Percentiles rank a stretch among this genome's conserved stretches.
Evolutionary conservation across 2,797 vertebrate genomes (phyloP).

Genomic region (Steatocranus sp.): DNA sequence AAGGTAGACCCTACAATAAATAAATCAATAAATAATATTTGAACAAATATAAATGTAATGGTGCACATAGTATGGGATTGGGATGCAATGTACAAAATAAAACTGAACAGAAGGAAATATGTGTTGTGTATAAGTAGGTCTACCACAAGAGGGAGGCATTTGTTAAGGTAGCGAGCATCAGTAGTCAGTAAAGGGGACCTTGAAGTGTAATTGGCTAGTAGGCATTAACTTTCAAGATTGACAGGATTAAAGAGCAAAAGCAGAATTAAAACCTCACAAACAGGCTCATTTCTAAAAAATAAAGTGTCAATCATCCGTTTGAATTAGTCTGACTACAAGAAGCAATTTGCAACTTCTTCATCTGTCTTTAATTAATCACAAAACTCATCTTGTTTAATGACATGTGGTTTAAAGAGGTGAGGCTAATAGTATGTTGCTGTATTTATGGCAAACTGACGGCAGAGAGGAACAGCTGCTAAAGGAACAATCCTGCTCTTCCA

Average conservation of each 20-base stretch:
- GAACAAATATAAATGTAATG: not conserved
- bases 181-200: not conserved
- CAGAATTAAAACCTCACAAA: not conserved
- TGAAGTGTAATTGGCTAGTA: not conserved
- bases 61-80: not conserved
- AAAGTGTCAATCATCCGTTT: not conserved
- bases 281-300: not conserved
- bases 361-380: not conserved
- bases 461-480: not conserved
- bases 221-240: not conserved
- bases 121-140: not conserved
- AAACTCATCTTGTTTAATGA: not conserved
- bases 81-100: not conserved
- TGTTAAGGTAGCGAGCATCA: not conserved
- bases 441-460: fast-evolving
- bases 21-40: not conserved
- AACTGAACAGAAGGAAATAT: not conserved
- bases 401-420: not conserved
- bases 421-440: not conserved
- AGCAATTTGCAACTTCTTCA: not conserved
- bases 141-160: slow-evolving; percentile 59
- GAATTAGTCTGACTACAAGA: not conserved
- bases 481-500: not conserved
- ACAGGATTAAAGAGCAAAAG: not conserved
- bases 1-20: not conserved